Percentiles rank a stretch among this genome's conserved stretches.
These are phyloP conservation scores for Gymnocephalus cernua DNA, from an alignment of 2,113 vertebrate species.

Conservation along the genomic window DNA sequence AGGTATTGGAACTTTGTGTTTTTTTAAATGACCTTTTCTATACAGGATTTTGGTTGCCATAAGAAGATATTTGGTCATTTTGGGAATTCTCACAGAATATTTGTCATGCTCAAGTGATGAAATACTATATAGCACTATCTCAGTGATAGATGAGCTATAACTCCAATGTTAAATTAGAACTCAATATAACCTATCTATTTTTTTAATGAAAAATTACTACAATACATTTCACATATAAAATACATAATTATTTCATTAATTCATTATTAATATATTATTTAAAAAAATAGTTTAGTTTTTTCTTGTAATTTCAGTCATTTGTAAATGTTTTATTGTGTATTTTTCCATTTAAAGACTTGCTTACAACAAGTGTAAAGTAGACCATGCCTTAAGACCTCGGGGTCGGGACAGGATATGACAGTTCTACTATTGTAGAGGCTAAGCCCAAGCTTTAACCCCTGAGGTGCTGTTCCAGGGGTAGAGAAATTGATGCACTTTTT, in stretches of 20 bases:
- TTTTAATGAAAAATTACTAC: no score
- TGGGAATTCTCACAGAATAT: background rate
- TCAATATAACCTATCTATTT: no score
- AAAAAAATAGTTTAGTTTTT: background rate
- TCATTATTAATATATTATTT: no score
- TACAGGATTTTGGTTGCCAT: background rate
- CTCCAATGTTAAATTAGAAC: no score
- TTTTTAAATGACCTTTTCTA: background rate
- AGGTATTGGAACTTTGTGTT: background rate
- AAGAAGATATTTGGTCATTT: background rate
- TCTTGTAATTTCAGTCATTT: background rate
- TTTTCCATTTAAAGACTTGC: background rate
- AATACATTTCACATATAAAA: no score
- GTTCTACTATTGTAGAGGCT: no score
- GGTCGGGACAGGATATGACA: no score
- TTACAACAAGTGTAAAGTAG: background rate
- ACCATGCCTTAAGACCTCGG: background rate
- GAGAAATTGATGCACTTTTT: no score
- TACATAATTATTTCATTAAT: no score
- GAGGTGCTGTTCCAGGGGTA: no score
- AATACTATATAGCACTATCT: background rate
- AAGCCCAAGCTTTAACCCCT: no score
- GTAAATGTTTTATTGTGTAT: background rate
- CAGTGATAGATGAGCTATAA: background rate
- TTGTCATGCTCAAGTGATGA: background rate